phyloP scores from a whole-genome alignment of 2,888 invertebrate species.

The Dicycla oo region DNA sequence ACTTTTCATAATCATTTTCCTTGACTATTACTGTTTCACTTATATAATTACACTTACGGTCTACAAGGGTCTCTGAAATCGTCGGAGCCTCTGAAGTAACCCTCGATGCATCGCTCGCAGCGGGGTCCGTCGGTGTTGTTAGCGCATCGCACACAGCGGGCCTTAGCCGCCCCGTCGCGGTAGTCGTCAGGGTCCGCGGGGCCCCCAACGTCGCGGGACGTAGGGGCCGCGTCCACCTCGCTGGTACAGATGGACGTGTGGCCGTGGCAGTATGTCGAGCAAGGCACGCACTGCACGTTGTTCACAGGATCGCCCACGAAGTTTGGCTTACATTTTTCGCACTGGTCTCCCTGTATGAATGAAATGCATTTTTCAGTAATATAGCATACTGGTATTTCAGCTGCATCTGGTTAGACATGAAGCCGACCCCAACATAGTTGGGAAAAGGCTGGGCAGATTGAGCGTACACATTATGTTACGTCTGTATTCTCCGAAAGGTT shows the following conservation, averaged over 20 bases:
- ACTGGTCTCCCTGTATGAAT: slow-evolving; percentile 94
- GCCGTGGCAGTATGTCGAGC: slow-evolving; percentile 96
- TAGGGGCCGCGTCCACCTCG: slow-evolving; percentile 86
- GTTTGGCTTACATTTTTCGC: slow-evolving; percentile 96
- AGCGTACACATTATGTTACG: too few relatives aligned
- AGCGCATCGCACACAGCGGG: slow-evolving; percentile 95
- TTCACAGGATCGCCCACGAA: slow-evolving; percentile 98
- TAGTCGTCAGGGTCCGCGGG: slow-evolving; percentile 91
- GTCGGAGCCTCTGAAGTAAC: slow-evolving; percentile 94
- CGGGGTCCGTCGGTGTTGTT: slow-evolving; percentile 95
- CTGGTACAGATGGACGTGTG: slow-evolving; percentile 95
- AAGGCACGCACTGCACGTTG: slow-evolving; percentile 96
- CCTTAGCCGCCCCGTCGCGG: slow-evolving; percentile 92
- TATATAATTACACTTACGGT: slow-evolving; percentile 85
- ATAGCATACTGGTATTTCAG: too few relatives aligned
- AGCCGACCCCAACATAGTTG: too few relatives aligned
- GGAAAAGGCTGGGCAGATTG: too few relatives aligned
- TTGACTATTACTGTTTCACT: slow-evolving; percentile 52
- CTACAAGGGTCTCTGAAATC: slow-evolving; percentile 94
- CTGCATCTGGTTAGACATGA: too few relatives aligned
- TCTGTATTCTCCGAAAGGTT: too few relatives aligned
- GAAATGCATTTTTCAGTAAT: not conserved
- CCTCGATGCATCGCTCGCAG: slow-evolving; percentile 95
- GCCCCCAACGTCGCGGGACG: slow-evolving; percentile 85
- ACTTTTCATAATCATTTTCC: not conserved